Conservation (phyloP, 2,888 invertebrate species). For the Tenthredo mesomela region DNA sequence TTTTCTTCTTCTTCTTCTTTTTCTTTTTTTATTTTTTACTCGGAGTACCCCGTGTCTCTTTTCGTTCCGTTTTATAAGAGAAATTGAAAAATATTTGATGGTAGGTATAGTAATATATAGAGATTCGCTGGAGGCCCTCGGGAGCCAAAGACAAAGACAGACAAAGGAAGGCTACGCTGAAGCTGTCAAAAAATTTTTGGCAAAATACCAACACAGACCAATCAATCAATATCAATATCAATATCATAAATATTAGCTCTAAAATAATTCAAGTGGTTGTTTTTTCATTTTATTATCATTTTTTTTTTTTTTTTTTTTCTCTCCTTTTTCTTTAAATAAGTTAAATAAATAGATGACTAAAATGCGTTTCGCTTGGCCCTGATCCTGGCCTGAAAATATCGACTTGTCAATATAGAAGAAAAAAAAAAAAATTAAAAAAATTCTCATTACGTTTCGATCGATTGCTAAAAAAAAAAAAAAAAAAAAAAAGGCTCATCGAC, state of each 20-base stretch:
- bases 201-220: slow-evolving; percentile 54
- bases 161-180: slow-evolving; percentile 57
- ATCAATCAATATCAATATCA: slow-evolving; percentile 57
- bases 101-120: neutral
- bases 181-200: slow-evolving; percentile 56
- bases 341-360: slow-evolving; percentile 58
- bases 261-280: slow-evolving; percentile 54
- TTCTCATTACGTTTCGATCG: slow-evolving; percentile 22
- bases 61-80: neutral
- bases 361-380: slow-evolving; percentile 53
- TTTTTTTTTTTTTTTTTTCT: neutral
- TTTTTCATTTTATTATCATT: neutral
- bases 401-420: slow-evolving; percentile 35
- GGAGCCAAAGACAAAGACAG: slow-evolving; percentile 42
- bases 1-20: neutral
- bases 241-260: slow-evolving; percentile 55
- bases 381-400: slow-evolving; percentile 32
- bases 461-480: neutral
- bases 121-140: slow-evolving; percentile 40
- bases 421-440: neutral
- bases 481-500: too few species aligned
- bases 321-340: slow-evolving; percentile 35
- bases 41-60: neutral
- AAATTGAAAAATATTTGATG: slow-evolving; percentile 37
- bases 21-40: slow-evolving; percentile 7